Percentiles rank a stretch among this genome's conserved stretches.
These are phyloP conservation scores for Globia sparganii DNA, from an alignment of 2,888 invertebrate species.

Conservation along the genomic window DNA sequence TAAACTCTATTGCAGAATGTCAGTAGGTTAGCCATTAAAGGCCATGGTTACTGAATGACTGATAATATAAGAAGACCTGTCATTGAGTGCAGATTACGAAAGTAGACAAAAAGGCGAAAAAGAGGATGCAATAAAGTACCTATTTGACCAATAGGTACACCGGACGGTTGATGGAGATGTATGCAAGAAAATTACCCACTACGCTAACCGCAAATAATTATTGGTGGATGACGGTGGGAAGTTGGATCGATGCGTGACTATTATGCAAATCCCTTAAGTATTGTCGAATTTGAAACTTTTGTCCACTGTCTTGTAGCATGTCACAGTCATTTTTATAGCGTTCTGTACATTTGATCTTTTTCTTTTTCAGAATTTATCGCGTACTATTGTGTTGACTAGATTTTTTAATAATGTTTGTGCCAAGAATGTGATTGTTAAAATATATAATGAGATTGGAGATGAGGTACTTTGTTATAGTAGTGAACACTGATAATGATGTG, in stretches of 20 bases:
- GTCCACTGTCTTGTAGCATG: not conserved
- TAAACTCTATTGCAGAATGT: not conserved
- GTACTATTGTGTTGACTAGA: conserved; percentile 65
- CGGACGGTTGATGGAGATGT: not conserved
- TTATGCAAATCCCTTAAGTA: not conserved
- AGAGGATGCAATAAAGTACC: too few relatives aligned
- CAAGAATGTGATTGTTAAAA: conserved; percentile 68
- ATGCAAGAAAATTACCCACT: too few relatives aligned
- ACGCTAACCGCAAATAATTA: not conserved
- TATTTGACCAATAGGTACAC: too few relatives aligned
- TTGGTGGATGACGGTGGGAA: not conserved
- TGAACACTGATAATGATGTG: conserved; percentile 53
- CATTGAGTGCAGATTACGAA: not conserved
- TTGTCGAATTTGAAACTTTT: conserved; percentile 24
- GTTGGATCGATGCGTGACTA: not conserved
- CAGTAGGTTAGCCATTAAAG: not conserved
- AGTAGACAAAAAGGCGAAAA: not conserved
- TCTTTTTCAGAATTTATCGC: conserved; percentile 62
- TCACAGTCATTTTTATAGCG: conserved; percentile 52
- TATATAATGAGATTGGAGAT: conserved; percentile 63
- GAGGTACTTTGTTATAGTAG: conserved; percentile 53
- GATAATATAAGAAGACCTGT: not conserved
- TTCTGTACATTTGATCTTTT: conserved; percentile 60
- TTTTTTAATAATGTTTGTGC: conserved; percentile 57
- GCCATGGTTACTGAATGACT: not conserved